phyloP scores from a whole-genome alignment of 2,113 vertebrate genomes.

The Hoplias malabaricus region DNA sequence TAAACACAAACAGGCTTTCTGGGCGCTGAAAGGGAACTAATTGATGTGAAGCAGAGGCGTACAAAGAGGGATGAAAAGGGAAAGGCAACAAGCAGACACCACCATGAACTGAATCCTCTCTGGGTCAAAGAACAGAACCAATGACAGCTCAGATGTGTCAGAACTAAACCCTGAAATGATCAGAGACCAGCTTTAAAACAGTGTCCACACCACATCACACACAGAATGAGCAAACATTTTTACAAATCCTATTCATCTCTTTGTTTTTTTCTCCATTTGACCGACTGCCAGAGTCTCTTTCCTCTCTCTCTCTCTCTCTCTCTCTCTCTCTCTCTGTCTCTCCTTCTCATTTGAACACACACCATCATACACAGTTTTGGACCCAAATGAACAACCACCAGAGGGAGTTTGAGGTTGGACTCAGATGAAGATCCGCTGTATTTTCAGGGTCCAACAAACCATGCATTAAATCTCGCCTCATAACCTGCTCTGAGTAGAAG shows the following conservation, averaged over 20 bases:
- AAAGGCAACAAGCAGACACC: background rate
- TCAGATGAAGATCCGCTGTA: constrained; percentile 35
- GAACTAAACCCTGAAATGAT: constrained; percentile 31
- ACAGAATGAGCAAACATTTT: background rate
- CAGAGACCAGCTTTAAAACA: background rate
- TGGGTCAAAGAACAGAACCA: constrained; percentile 32
- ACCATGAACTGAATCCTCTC: constrained; percentile 20
- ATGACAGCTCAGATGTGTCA: constrained; percentile 14
- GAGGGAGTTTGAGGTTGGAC: constrained; percentile 41
- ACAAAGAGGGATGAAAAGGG: background rate
- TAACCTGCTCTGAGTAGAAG: constrained; percentile 32
- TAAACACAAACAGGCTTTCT: background rate
- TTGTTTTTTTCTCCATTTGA: background rate
- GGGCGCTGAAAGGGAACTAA: constrained; percentile 19
- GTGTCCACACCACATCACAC: background rate
- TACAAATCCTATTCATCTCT: background rate
- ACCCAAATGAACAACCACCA: constrained; percentile 30
- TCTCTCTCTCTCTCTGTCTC: background rate
- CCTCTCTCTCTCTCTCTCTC: constrained; percentile 2
- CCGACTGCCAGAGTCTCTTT: constrained; percentile 4
- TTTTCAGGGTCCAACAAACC: constrained; percentile 27
- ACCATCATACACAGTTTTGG: constrained; percentile 8
- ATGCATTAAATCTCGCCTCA: constrained; percentile 36
- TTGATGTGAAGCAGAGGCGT: constrained; percentile 12
- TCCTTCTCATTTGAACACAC: background rate